Evolutionary conservation across 2,113 vertebrate genomes (phyloP), one percentile per base, ranked within the genome.

Genomic region (Geothlypis trichas): DNA sequence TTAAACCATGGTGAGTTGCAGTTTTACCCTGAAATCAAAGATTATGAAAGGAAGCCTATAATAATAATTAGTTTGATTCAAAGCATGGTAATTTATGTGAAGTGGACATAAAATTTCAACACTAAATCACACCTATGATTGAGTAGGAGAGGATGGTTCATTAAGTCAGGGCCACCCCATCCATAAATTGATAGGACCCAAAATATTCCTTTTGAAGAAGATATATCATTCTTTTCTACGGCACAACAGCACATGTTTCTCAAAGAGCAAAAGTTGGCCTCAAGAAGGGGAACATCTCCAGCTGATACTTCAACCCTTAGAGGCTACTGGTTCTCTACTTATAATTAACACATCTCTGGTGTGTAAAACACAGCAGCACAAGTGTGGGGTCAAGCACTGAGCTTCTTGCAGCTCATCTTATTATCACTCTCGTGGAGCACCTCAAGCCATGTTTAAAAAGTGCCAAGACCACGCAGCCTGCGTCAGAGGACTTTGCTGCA

Each of bases 281-380:
- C 16, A 4, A 57, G 46, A 39, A 58, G 19, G 46, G 65, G 76
- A 63, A 44, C 15, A 77, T 68, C 51, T 95, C 81, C 42, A 10
- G 79, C 58, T 91, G 69, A 73, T 61, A n/a, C 57, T 80, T 96
- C 81, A 84, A n/a, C 27, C 17, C 65, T 83, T 65, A 82, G 46
- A 78, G 74, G 71, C 58, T 54, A 87, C 42, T 88, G 47, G 77
- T 87, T 86, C 81, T 96, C 92, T 68, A 52, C 72, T 54, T 37
- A 31, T 69, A 95, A 96, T 96, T 93, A 98, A 93, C 23, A 44
- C 74, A 95, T 93, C 49, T 71, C 73, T 91, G 52, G 74, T 94
- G 63, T 87, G 89, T 69, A 84, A 95, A 90, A 84, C 54, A 44
- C 90, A 89, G 79, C 62, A 87, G 42, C 31, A 73, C 78, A 94